These are phyloP conservation scores for Ylistrum balloti DNA, from an alignment of 1,140 invertebrate genomes.

Conservation along the genomic window DNA sequence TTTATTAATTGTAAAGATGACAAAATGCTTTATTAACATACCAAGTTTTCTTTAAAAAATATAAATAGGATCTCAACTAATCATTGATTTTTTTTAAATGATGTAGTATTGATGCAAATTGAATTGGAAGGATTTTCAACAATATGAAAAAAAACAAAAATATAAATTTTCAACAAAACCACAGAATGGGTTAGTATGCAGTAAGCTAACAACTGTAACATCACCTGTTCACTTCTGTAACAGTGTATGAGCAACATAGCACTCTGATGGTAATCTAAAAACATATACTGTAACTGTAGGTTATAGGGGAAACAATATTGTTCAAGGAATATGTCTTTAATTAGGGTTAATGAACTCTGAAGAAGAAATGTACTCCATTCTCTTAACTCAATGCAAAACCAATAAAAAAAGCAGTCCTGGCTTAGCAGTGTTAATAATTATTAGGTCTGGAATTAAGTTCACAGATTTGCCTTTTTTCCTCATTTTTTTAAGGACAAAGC, in stretches of 20 bases:
- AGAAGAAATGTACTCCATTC: not conserved
- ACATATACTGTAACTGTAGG: not conserved
- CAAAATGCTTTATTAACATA: too few relatives aligned
- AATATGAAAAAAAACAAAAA: too few relatives aligned
- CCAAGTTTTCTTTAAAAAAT: too few relatives aligned
- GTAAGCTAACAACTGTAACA: not conserved
- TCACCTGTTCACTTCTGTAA: not conserved
- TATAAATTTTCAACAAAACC: too few relatives aligned
- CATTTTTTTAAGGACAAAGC: too few relatives aligned
- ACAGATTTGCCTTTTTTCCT: not conserved
- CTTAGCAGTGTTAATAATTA: not conserved
- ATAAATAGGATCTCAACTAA: too few relatives aligned
- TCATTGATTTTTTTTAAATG: too few relatives aligned
- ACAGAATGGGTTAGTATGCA: not conserved
- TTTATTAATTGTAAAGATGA: too few relatives aligned
- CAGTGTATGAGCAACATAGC: not conserved
- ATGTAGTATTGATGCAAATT: too few relatives aligned
- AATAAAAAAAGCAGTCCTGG: not conserved
- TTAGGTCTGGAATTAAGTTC: not conserved
- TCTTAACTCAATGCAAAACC: not conserved
- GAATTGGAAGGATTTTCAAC: too few relatives aligned
- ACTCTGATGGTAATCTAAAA: not conserved
- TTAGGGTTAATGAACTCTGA: constrained; percentile 38
- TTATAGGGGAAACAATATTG: not conserved
- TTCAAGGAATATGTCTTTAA: not conserved